A percentile compares a stretch with the other conserved stretches of the same genome.
These are phyloP conservation scores for Zootermopsis nevadensis DNA, from an alignment of 2,888 invertebrate species.

Conservation along the genomic window DNA sequence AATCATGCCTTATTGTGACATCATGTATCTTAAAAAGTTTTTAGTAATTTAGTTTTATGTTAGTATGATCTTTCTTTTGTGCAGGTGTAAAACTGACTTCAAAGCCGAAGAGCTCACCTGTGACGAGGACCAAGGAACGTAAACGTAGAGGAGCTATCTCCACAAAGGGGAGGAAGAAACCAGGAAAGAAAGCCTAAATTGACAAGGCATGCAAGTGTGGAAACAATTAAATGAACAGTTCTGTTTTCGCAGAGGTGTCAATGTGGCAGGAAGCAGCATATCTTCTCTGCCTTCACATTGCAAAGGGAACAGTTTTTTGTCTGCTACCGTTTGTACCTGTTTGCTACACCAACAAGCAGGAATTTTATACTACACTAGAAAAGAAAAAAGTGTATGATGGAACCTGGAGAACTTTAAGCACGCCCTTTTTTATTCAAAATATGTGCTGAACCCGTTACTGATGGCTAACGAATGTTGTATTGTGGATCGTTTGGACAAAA, in stretches of 20 bases:
- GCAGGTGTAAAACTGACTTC: slow-evolving; percentile 47
- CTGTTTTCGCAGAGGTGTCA: slow-evolving; percentile 25
- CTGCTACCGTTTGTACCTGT: slow-evolving; percentile 46
- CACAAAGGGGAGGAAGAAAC: slow-evolving; percentile 52
- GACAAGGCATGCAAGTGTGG: slow-evolving; percentile 16
- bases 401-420: slow-evolving; percentile 47
- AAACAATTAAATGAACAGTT: slow-evolving; percentile 1
- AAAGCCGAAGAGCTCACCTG: slow-evolving; percentile 47
- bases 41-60: background rate
- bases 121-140: slow-evolving; percentile 51
- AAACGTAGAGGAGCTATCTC: slow-evolving; percentile 46
- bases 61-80: background rate
- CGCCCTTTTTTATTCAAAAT: slow-evolving; percentile 43
- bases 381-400: slow-evolving; percentile 46
- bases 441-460: slow-evolving; percentile 46
- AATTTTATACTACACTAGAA: slow-evolving; percentile 49
- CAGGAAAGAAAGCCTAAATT: slow-evolving; percentile 53
- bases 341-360: slow-evolving; percentile 45
- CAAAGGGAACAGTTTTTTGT: slow-evolving; percentile 47
- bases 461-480: slow-evolving; percentile 43
- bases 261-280: slow-evolving; percentile 38
- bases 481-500: slow-evolving; percentile 38
- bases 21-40: background rate
- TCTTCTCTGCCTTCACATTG: slow-evolving; percentile 44
- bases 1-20: no score